Evolutionary conservation across 2,888 invertebrate genomes (phyloP), one percentile per base, ranked within the genome.

Genomic region (Frankliniella intonsa): DNA sequence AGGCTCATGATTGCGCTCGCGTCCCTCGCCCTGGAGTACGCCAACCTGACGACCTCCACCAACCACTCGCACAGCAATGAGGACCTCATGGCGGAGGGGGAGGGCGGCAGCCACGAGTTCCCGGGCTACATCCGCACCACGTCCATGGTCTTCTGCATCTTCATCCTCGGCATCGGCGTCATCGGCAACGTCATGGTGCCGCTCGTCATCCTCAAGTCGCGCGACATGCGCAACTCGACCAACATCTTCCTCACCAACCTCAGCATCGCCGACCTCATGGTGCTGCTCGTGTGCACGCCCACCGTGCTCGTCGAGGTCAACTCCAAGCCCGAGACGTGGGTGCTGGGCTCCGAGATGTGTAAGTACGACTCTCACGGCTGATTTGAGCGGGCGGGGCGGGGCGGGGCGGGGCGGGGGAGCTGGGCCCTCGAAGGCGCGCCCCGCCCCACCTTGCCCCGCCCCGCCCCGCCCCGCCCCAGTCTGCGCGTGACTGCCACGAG

Each of bases 161-260:
- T 94, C 85, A 95, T 97, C 85, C 94, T 97, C 92, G 91, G 95
- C 86, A 90, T 97, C 85, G 97, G 97, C 65, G 94, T 97, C 84
- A 92, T 96, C 84, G 97, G 97, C 38, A 98, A 98, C 87, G 91
- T 96, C 84, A 95, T 97, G 93, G 97, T 97, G 87, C 96, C 97
- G 62, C 92, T 97, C 86, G 97, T 98, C 85, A 96, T 97, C 85
- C 91, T 96, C 86, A 94, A 94, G 88, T 96, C 96, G 81, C 95
- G 96, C 87, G 97, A 97, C 87, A 95, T 97, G 95, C 91, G 96
- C 86, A 97, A 96, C 87, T 96, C 97, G 82, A 97, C 97, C 83
- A 97, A 97, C 88, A 96, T 97, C 86, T 97, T 97, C 88, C 91
- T 98, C 86, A 95, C 97, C 88, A 97, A 97, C 89, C 90, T 97